Conservation (phyloP, 1,140 invertebrate species). For the Cylas formicarius region DNA sequence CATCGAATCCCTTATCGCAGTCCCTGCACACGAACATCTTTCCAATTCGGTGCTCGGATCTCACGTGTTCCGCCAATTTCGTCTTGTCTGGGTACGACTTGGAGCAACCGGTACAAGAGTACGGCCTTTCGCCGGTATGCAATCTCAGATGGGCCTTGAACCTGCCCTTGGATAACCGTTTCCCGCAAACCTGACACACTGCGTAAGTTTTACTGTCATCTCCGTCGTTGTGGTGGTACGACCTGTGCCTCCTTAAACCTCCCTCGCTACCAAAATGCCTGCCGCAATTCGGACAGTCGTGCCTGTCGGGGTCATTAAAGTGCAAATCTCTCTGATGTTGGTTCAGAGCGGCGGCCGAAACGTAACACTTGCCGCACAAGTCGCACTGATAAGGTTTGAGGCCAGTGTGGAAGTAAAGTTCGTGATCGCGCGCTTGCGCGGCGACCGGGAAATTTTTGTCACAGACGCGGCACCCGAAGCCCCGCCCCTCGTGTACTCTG, state of each 20-base stretch:
- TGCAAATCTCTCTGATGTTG: constrained; percentile 2
- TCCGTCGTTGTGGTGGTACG: constrained; percentile 21
- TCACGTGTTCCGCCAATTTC: constrained; percentile 53
- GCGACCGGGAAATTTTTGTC: constrained; percentile 32
- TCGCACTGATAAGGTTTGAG: constrained; percentile 36
- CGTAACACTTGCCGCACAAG: constrained; percentile 38
- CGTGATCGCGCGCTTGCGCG: constrained; percentile 23
- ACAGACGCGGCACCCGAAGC: constrained; percentile 33
- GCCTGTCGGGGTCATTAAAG: constrained; percentile 5
- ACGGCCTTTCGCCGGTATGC: constrained; percentile 68
- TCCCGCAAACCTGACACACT: constrained; percentile 62
- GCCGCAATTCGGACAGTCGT: constrained; percentile 26
- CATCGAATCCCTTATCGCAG: constrained; percentile 45
- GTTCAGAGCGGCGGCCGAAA: constrained; percentile 16
- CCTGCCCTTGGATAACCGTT: constrained; percentile 61
- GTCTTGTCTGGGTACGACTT: constrained; percentile 44
- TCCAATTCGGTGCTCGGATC: constrained; percentile 48
- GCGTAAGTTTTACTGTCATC: constrained; percentile 9
- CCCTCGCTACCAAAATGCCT: constrained; percentile 28
- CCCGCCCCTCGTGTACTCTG: constrained; percentile 28
- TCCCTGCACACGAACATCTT: constrained; percentile 52
- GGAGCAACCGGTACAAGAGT: constrained; percentile 48
- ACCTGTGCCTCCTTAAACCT: constrained; percentile 25
- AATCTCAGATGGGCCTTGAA: constrained; percentile 58
- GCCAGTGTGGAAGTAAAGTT: constrained; percentile 33